phyloP scores from a whole-genome alignment of 2,888 invertebrate genomes.

The Watsonalla cultraria region DNA sequence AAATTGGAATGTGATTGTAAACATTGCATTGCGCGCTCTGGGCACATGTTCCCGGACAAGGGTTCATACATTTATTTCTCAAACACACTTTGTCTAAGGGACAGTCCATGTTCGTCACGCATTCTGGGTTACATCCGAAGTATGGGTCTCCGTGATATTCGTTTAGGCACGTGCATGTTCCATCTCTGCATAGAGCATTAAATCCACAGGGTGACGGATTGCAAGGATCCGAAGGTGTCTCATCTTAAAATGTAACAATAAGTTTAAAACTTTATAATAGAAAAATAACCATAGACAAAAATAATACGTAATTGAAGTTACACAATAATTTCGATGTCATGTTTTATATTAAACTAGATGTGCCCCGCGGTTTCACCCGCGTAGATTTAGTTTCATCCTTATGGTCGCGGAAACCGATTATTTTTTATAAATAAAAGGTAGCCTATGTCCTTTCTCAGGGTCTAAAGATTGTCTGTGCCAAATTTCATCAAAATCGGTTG shows the following conservation, averaged over 20 bases:
- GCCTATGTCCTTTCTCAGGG: too few relatives aligned
- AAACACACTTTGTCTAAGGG: slow-evolving; percentile 83
- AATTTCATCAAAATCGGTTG: too few relatives aligned
- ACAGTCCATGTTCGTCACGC: slow-evolving; percentile 86
- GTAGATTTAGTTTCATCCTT: too few relatives aligned
- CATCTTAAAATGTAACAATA: slow-evolving; percentile 38
- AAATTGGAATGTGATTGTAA: slow-evolving; percentile 83
- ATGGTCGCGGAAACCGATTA: too few relatives aligned
- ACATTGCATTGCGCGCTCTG: slow-evolving; percentile 77
- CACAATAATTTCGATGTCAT: too few relatives aligned
- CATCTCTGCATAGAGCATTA: slow-evolving; percentile 81
- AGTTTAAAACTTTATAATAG: slow-evolving; percentile 9
- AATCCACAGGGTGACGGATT: slow-evolving; percentile 85
- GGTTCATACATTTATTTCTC: slow-evolving; percentile 85
- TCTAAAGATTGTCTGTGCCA: too few relatives aligned
- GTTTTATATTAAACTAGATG: too few relatives aligned
- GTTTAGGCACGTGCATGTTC: slow-evolving; percentile 83
- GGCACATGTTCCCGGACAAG: slow-evolving; percentile 86
- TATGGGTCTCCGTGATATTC: slow-evolving; percentile 88
- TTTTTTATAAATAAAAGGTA: too few relatives aligned
- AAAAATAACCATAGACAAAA: too few relatives aligned
- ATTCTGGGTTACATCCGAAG: slow-evolving; percentile 86
- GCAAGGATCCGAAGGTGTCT: slow-evolving; percentile 79
- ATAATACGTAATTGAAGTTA: too few relatives aligned
- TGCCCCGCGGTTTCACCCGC: too few relatives aligned